Evolutionary conservation across 2,113 vertebrate species (phyloP).

Genomic region (Emydura subglobosa): DNA sequence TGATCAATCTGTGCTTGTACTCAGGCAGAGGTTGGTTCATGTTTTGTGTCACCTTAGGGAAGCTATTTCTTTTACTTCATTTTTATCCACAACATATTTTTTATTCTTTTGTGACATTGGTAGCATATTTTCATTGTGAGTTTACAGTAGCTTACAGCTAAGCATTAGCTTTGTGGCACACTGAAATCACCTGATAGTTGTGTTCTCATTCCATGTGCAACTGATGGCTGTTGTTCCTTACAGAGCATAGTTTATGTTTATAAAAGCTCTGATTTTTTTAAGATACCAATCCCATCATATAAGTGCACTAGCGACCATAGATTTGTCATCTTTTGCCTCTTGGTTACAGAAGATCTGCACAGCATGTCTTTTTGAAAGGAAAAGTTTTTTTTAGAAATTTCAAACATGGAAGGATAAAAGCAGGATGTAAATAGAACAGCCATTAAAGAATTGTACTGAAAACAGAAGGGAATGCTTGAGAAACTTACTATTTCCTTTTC

Average conservation of each 20-base stretch:
- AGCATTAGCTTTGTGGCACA: background rate
- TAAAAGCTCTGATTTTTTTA: background rate
- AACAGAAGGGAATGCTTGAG: background rate
- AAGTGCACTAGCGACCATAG: background rate
- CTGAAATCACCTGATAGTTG: background rate
- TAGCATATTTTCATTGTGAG: background rate
- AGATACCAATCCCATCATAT: background rate
- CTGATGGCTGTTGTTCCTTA: background rate
- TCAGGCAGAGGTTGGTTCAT: background rate
- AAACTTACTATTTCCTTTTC: background rate
- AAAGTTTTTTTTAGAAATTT: background rate
- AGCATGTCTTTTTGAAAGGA: background rate
- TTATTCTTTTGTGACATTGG: background rate
- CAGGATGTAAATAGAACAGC: background rate
- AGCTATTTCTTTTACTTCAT: background rate
- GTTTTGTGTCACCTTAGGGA: slow-evolving; percentile 6
- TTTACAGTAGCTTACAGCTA: background rate
- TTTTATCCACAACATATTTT: background rate
- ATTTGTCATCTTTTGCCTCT: background rate
- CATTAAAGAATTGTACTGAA: background rate
- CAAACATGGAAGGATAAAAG: background rate
- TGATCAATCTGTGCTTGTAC: background rate
- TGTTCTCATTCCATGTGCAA: background rate
- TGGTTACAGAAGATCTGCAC: background rate
- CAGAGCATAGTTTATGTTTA: background rate